Evolutionary conservation across 2,888 invertebrate genomes (phyloP).

Genomic region (Parasteatoda lunata): DNA sequence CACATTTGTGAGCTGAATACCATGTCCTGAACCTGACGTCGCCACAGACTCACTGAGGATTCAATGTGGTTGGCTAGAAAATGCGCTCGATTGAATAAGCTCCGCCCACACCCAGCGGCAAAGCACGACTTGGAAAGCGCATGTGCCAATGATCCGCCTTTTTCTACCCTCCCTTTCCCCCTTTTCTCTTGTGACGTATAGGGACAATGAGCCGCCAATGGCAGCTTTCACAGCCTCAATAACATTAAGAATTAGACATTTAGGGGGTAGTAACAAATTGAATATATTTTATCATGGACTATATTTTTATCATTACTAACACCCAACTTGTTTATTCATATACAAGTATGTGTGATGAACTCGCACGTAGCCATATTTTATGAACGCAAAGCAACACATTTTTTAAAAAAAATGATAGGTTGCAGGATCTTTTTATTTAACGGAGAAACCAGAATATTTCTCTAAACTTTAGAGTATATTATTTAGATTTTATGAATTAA

Average conservation of each 20-base stretch:
- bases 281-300: background rate
- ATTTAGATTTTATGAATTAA: too few species aligned
- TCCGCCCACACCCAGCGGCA: constrained; percentile 37
- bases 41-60: background rate
- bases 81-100: constrained; percentile 21
- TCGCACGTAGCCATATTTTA: too few species aligned
- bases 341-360: too few species aligned
- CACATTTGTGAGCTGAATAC: background rate
- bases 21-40: constrained; percentile 2
- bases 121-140: constrained; percentile 20
- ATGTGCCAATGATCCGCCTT: constrained; percentile 25
- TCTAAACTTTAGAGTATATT: too few species aligned
- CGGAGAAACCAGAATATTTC: too few species aligned
- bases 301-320: too few species aligned
- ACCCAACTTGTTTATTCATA: too few species aligned
- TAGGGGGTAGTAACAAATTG: constrained; percentile 33
- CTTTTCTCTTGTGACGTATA: constrained; percentile 37
- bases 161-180: constrained; percentile 10
- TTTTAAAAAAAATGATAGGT: too few species aligned
- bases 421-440: too few species aligned
- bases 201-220: constrained; percentile 53
- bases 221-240: constrained; percentile 33
- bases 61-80: constrained; percentile 7
- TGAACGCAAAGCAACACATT: too few species aligned
- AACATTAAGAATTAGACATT: background rate